Evolutionary conservation across 2,888 invertebrate species (phyloP), one percentile per base, ranked within the genome.

Genomic region (Drosophila greeni): DNA sequence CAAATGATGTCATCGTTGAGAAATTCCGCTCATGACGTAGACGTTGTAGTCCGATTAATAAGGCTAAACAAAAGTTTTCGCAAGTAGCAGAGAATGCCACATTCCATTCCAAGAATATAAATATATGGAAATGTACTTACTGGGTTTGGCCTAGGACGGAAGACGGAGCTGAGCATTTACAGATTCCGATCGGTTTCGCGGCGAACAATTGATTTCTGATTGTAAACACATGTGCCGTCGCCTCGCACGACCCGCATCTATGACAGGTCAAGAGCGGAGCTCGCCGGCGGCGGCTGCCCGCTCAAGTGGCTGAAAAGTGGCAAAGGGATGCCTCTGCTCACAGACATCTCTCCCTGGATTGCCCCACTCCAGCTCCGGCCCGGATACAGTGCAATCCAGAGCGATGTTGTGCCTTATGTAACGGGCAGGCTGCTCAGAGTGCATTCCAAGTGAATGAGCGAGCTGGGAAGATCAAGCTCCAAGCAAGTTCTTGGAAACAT

Each of bases 201-300:
- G 34, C 34, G 5, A 36, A 26, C 14, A 54, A 40, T 47, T 48
- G 23, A 49, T 49, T 49, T 69, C 26, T 53, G 60, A 68, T 69
- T 48, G 62, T 57, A 57, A 68, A 68, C 68, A 62, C 57, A 40
- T 56, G 55, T 20, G 37, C 33, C 37, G 24, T 34, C 23, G 26
- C 31, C 23, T 31, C 34, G 16, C n/a, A 26, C 23, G 18, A 43
- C 59, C 43, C 60, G 45, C 37, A 59, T 61, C 61, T 39, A 39
- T 60, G 24, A 26, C 61, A 61, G 39, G 18, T 60, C 47, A 61
- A 61, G 45, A 60, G 61, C 29, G 20, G 29, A 29, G 43, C 42
- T 42, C 23, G 42, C 24, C 55, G 33, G 33, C 12, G 29, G 26
- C 34, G 34, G 34, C 40, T 57, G 11, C 57, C 8, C 29, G 29